Base-by-base conservation (phyloP, 2,113 vertebrate genomes). In the Epinephelus fuscoguttatus region DNA sequence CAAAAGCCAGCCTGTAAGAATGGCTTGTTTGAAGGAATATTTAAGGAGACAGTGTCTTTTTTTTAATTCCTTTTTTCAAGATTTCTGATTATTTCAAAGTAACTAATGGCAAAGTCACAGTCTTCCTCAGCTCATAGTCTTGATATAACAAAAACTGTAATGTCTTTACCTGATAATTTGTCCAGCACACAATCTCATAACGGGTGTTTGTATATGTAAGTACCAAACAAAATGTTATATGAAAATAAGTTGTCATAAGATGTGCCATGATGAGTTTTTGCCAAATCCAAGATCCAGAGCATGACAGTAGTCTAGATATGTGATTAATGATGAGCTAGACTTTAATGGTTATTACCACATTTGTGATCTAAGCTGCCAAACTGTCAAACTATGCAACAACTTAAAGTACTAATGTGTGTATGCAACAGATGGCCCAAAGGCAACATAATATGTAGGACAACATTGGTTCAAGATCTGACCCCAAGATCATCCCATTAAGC, bases 201-300 rank as follows among this genome's bases (percentile, higher is more conserved):
- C 2, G 19, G 9, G 11, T 42, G 33, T 42, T 67, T 49, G 2
- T 45, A 12, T 27, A 18, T 52, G 50, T 45, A 45, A 45, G 42
- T 45, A 45, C 11, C 42, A 45, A 45, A 45, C 33, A 37, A 37
- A 37, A 37, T 37, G 33, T 37, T 37, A 4, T 37, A 37, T 37
- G 6, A 37, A 37, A 37, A 37, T 6, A 64, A 25, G 49, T 2
- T 64, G 67, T 27, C 27, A 27, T 27, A 59, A 64, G 7, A 63
- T 23, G 14, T 64, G 66, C 59, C n/a, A 63, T 21, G 56, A n/a
- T n/a, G n/a, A 68, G 17, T 52, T 74, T 19, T 52, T 27, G 23
- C 47, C 55, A 69, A 82, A 69, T 75, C 63, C 23, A 6, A 27
- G 19, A 70, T 55, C 57, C 42, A 4, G 40, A 49, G 18, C 23